Evolutionary conservation across 37 sponge, comb jelly and placozoan species (phyloP), one percentile per base, ranked within the genome.

Genomic region (Theonella swinhoei): DNA sequence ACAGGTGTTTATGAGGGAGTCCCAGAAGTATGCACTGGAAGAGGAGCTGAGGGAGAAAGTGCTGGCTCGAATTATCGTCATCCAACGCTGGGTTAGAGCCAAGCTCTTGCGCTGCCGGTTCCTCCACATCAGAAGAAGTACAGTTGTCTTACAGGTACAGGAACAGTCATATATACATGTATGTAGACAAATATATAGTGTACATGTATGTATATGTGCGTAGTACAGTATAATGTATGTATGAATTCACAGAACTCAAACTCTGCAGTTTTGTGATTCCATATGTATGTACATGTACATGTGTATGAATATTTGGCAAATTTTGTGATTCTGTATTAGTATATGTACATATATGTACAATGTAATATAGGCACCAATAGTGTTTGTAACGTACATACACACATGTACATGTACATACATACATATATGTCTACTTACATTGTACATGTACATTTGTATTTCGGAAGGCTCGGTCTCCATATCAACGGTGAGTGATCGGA

Each of bases 1-100:
- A n/a, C 70, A 97, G 93, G 97, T 97, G 9, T 97, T 97, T 88
- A 93, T 97, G 94, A 54, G 94, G 26, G 92, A 91, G 7, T 65
- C 64, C 5, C 97, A 91, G 39, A 88, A 91, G 62, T 78, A 76
- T 24, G 61, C 68, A 31, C 81, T 97, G 20, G 92, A 97, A 78
- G 79, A 79, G 36, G 75, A 85, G 67, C 88, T 94, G 43, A 70
- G 88, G 54, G 88, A 89, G 33, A 81, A 85, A 68, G 92, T 97
- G 31, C 82, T 92, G 68, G 89, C 69, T 29, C 81, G 81, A 68
- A 94, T 97, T n/a, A 39, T 91, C 24, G 37, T 89, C 64, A 88
- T 97, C 67, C 97, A 97, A 83, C 62, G 75, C 19, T 94, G 95
- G 95, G 67, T 81, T 33, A 81, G 95, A 72, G 89, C 84, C n/a